Conservation (phyloP, 2,113 vertebrate species). For the Haemorhous mexicanus region DNA sequence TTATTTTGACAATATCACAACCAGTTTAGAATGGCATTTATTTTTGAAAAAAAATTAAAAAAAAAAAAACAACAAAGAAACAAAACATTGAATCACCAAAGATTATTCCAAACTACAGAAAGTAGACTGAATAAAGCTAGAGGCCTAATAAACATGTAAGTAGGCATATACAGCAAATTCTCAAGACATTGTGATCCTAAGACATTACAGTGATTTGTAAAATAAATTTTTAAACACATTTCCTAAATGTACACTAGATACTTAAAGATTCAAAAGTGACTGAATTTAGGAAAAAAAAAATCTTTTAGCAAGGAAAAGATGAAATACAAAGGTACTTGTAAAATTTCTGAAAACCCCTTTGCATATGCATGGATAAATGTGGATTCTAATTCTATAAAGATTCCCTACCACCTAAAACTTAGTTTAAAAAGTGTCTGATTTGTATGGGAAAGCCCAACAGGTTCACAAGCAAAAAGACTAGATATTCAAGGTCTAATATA, state of each 20-base stretch:
- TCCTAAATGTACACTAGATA: neutral
- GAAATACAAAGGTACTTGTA: neutral
- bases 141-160: neutral
- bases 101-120: neutral
- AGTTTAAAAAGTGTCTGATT: neutral
- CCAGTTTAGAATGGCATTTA: neutral
- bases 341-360: neutral
- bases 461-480: neutral
- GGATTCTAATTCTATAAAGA: neutral
- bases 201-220: neutral
- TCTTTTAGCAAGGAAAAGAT: neutral
- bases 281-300: neutral
- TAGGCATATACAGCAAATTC: neutral
- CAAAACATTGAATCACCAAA: neutral
- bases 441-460: neutral
- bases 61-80: neutral
- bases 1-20: neutral
- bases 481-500: neutral
- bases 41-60: neutral
- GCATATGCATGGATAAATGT: fast-evolving
- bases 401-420: neutral
- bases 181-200: neutral
- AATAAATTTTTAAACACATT: neutral
- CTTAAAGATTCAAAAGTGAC: neutral
- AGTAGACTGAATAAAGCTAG: neutral